A percentile compares a stretch with the other conserved stretches of the same genome.
These are phyloP conservation scores for Nomada lathburiana DNA, from an alignment of 2,888 invertebrate genomes.

Conservation along the genomic window DNA sequence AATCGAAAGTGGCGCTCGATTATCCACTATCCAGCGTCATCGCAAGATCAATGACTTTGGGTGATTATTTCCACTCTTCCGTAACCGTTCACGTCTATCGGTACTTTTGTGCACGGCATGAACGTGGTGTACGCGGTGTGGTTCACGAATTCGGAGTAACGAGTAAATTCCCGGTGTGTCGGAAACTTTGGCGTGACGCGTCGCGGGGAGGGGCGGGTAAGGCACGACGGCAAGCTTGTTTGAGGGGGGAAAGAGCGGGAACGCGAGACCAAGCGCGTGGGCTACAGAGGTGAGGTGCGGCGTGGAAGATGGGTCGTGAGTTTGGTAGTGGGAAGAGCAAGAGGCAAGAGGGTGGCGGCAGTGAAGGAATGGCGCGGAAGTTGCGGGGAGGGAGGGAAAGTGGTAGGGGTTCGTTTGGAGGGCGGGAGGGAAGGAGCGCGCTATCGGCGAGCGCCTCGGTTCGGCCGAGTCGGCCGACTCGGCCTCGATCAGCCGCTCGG, in stretches of 20 bases:
- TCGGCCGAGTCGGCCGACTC: conserved; percentile 69
- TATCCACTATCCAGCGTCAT: conserved; percentile 3
- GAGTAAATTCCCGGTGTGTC: conserved; percentile 69
- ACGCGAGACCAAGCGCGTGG: conserved; percentile 47
- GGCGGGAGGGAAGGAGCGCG: conserved; percentile 50
- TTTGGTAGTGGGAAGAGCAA: conserved; percentile 49
- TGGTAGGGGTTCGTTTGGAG: not conserved
- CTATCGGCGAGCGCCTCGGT: conserved; percentile 69
- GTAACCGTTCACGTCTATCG: conserved; percentile 10
- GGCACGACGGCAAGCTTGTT: conserved; percentile 49
- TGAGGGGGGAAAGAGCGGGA: conserved; percentile 61
- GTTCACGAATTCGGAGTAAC: conserved; percentile 68
- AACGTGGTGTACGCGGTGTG: conserved; percentile 58
- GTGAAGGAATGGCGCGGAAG: conserved; percentile 23
- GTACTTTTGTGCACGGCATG: conserved; percentile 33
- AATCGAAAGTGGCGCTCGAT: conserved; percentile 23
- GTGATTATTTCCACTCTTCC: not conserved
- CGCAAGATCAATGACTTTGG: not conserved
- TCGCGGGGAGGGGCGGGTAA: conserved; percentile 18
- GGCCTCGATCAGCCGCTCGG: conserved; percentile 78
- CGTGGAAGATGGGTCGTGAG: conserved; percentile 40
- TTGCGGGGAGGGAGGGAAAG: not conserved
- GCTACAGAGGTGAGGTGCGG: conserved; percentile 30
- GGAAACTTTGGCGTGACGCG: conserved; percentile 65
- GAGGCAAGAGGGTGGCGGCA: conserved; percentile 49